These are phyloP conservation scores for Ammodytes marinus DNA, from an alignment of 2,113 vertebrate species.

Conservation along the genomic window DNA sequence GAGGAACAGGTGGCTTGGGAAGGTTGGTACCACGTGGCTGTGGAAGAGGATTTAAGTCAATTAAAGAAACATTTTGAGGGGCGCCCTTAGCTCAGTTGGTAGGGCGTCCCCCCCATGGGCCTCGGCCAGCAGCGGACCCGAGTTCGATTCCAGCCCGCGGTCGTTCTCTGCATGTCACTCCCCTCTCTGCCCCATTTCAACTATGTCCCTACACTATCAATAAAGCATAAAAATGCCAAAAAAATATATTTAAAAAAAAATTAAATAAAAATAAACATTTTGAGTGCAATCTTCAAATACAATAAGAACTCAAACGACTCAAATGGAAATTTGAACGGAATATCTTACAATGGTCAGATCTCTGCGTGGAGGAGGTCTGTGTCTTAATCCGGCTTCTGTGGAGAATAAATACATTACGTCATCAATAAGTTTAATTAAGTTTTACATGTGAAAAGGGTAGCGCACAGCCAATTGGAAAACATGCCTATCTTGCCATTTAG, in stretches of 20 bases:
- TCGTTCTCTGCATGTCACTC: too few relatives aligned
- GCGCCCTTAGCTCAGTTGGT: too few relatives aligned
- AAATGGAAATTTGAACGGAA: neutral
- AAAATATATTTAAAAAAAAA: too few relatives aligned
- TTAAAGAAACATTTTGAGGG: neutral
- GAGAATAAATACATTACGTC: neutral
- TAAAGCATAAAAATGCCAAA: too few relatives aligned
- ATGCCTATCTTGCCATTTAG: neutral
- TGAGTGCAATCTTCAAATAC: neutral
- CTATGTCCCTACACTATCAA: too few relatives aligned
- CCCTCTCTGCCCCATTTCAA: too few relatives aligned
- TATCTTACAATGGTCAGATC: conserved; percentile 97
- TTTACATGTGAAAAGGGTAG: neutral
- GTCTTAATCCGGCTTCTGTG: conserved; percentile 91
- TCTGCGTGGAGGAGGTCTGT: conserved; percentile 95
- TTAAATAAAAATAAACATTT: too few relatives aligned
- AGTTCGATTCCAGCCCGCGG: too few relatives aligned
- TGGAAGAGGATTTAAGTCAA: neutral
- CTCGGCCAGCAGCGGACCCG: too few relatives aligned
- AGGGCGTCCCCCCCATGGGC: too few relatives aligned
- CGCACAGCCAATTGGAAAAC: too few relatives aligned
- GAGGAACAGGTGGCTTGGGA: conserved; percentile 94
- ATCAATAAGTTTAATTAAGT: neutral
- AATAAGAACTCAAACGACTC: neutral
- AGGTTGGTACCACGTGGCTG: conserved; percentile 94